Percentiles rank a stretch among this genome's conserved stretches.
phyloP scores from a whole-genome alignment of 2,888 invertebrate genomes.

The Heteromyza rotundicornis region DNA sequence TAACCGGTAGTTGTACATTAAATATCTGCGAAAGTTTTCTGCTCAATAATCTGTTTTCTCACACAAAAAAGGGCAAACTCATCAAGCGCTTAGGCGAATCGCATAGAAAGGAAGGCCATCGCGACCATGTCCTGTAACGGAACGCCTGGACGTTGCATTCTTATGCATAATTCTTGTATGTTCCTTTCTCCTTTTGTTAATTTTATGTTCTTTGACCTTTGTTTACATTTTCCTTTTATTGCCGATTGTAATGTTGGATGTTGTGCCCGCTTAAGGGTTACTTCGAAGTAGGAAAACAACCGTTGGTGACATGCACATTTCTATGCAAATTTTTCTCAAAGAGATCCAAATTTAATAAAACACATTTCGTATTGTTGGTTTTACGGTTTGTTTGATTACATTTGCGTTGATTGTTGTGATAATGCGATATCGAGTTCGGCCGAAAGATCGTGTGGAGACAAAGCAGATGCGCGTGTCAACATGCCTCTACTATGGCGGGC shows the following conservation, averaged over 20 bases:
- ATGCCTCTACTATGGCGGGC: too few species aligned
- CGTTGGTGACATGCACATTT: constrained; percentile 3
- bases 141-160: neutral
- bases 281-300: neutral
- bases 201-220: constrained; percentile 1
- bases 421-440: neutral
- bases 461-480: neutral
- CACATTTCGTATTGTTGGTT: constrained; percentile 4
- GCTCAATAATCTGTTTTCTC: neutral
- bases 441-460: neutral
- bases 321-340: neutral
- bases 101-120: neutral
- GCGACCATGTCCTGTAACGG: neutral
- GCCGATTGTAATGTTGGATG: neutral
- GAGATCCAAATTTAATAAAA: neutral
- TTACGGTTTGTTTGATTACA: constrained; percentile 4
- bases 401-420: constrained; percentile 4
- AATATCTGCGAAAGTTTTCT: neutral
- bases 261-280: neutral
- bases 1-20: neutral
- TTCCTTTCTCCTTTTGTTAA: neutral
- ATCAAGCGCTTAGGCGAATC: neutral
- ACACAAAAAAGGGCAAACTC: constrained; percentile 3
- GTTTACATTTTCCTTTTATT: constrained; percentile 1
- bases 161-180: neutral